Evolutionary conservation across 2,797 vertebrate species (phyloP).

Genomic region (Acomys russatus): DNA sequence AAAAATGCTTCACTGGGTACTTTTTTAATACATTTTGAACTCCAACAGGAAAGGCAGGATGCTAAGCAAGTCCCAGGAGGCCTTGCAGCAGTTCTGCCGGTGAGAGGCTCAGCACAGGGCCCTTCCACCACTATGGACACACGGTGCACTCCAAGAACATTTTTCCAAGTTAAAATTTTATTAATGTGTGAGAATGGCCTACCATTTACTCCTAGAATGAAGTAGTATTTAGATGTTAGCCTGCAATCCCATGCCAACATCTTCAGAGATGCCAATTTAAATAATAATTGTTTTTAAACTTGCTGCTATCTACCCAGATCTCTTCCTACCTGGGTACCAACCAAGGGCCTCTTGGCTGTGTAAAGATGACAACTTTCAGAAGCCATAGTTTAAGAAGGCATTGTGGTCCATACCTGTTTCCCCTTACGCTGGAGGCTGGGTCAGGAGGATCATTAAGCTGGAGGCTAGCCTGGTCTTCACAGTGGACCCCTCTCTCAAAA

Average conservation of each 20-base stretch:
- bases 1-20: neutral
- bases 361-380: neutral
- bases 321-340: neutral
- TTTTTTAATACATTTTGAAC: conserved; percentile 56
- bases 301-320: neutral
- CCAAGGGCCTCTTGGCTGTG: neutral
- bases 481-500: neutral
- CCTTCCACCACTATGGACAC: neutral
- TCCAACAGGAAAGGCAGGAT: conserved; percentile 8
- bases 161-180: conserved; percentile 74
- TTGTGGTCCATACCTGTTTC: neutral
- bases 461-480: neutral
- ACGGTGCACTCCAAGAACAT: conserved; percentile 51
- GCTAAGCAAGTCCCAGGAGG: neutral
- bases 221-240: conserved; percentile 58
- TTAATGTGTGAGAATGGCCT: conserved; percentile 72
- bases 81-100: neutral
- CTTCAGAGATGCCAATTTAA: neutral
- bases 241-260: conserved; percentile 48
- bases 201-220: conserved; percentile 66
- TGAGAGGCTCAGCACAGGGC: neutral
- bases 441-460: neutral
- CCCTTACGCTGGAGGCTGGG: neutral
- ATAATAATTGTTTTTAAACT: neutral
- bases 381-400: neutral